Base-by-base conservation (phyloP, 2,113 vertebrate genomes). In the Hippolais icterina region DNA sequence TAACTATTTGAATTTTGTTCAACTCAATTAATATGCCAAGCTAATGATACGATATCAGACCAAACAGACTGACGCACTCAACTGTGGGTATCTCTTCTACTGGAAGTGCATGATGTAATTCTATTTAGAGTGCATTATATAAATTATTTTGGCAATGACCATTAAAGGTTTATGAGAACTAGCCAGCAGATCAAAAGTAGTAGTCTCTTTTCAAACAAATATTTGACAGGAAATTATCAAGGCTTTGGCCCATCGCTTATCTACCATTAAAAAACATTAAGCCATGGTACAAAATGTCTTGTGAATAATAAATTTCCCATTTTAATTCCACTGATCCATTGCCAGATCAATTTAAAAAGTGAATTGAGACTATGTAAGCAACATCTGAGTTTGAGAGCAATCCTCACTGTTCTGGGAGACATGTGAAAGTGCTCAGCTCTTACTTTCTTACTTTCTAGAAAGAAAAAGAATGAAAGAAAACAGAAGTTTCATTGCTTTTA, bases 111-210 rank as follows among this genome's bases (percentile, higher is more conserved):
- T 93, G 71, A 95, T 42, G 90, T 86, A 80, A 95, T 77, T 77
- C 84, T 85, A 33, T 74, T 80, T 74, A 77, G 46, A 97, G 19
- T 94, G 78, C 94, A 94, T 94, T 97, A 96, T 70, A 97, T 21
- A 91, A 94, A 96, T 97, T 89, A 97, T 94, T 94, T 95, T 96
- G 89, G 87, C 89, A 96, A 94, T 87, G 54, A 54, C 25, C 59
- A 93, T 94, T 90, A 97, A 95, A 83, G 53, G 46, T 88, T 96
- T 91, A 94, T 93, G 57, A 96, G 87, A 88, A 96, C 80, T 94
- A 95, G 91, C 93, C 95, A 96, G 60, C 17, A 78, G 64, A 84
- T 60, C 61, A 93, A 68, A 93, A 96, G 66, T 42, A 88, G 93
- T 91, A 91, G 93, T 77, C 89, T 83, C 80, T 84, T 92, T 74